Evolutionary conservation across 2,113 vertebrate genomes (phyloP).

Genomic region (Coregonus clupeaformis): DNA sequence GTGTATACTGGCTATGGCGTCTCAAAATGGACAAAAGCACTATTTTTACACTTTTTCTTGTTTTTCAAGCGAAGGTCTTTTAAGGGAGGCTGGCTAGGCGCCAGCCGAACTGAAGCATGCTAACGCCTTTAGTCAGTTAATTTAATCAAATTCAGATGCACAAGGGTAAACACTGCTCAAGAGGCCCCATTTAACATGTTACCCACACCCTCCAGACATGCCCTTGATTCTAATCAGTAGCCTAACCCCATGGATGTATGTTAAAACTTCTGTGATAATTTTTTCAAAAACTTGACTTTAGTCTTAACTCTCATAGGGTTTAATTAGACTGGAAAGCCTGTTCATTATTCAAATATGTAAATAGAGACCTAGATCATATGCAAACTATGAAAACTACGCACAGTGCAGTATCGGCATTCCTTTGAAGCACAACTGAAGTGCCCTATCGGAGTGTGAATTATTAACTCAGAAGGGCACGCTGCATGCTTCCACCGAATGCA

Average conservation of each 20-base stretch:
- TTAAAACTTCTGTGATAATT: background rate
- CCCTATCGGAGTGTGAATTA: slow-evolving; percentile 47
- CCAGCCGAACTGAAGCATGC: too few relatives aligned
- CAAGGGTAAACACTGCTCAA: background rate
- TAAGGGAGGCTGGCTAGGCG: too few relatives aligned
- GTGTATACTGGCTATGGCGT: too few relatives aligned
- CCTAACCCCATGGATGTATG: slow-evolving; percentile 15
- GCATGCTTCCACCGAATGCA: slow-evolving; percentile 21
- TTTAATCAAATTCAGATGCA: background rate
- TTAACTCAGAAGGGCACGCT: slow-evolving; percentile 37
- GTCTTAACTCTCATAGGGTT: slow-evolving; percentile 35
- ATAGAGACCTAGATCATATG: slow-evolving; percentile 41
- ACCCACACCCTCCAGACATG: background rate
- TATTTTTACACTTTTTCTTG: too few relatives aligned
- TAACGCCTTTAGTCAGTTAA: background rate
- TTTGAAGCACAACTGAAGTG: slow-evolving; percentile 46
- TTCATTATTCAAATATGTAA: slow-evolving; percentile 58
- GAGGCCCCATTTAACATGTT: background rate
- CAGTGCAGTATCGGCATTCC: slow-evolving; percentile 34
- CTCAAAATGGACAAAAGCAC: too few relatives aligned
- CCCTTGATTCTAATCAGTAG: slow-evolving; percentile 20
- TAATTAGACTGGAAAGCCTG: slow-evolving; percentile 41
- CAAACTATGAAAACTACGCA: slow-evolving; percentile 9
- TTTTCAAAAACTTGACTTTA: slow-evolving; percentile 18
- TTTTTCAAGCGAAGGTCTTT: too few relatives aligned